phyloP scores from a whole-genome alignment of 1,140 invertebrate genomes.

The Bombus difficillimus region DNA sequence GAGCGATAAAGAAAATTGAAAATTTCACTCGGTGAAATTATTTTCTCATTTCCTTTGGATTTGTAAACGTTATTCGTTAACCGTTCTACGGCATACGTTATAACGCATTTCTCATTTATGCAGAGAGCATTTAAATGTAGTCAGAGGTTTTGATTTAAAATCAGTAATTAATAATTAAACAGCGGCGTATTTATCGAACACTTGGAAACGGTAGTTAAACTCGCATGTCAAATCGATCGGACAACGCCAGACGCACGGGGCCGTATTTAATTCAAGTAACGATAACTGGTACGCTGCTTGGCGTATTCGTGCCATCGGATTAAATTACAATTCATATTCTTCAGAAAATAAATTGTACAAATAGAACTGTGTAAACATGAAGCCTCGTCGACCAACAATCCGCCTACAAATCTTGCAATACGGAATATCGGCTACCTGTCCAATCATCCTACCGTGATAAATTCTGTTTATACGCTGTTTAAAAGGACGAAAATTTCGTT shows the following conservation, averaged over 20 bases:
- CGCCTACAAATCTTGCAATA: neutral
- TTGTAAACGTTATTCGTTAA: neutral
- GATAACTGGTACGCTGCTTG: neutral
- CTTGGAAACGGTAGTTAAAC: neutral
- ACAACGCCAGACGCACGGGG: neutral
- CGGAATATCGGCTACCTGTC: neutral
- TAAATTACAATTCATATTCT: slow-evolving; percentile 22
- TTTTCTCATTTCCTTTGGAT: neutral
- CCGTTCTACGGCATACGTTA: too few species aligned
- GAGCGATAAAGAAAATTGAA: neutral
- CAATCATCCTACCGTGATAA: neutral
- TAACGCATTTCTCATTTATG: neutral
- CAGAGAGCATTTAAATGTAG: neutral
- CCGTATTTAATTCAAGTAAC: neutral
- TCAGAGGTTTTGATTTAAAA: neutral
- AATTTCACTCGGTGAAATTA: neutral
- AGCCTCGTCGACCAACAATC: neutral
- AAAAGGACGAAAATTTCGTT: neutral
- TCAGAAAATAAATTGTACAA: slow-evolving; percentile 4
- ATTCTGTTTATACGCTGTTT: neutral
- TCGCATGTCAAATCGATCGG: neutral
- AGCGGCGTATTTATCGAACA: slow-evolving; percentile 8
- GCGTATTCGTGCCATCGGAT: neutral
- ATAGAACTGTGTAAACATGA: neutral
- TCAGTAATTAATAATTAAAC: slow-evolving; percentile 17